Evolutionary conservation across 2,888 invertebrate species (phyloP), one percentile per base, ranked within the genome.

Genomic region (Pseudeuparius sepicola): DNA sequence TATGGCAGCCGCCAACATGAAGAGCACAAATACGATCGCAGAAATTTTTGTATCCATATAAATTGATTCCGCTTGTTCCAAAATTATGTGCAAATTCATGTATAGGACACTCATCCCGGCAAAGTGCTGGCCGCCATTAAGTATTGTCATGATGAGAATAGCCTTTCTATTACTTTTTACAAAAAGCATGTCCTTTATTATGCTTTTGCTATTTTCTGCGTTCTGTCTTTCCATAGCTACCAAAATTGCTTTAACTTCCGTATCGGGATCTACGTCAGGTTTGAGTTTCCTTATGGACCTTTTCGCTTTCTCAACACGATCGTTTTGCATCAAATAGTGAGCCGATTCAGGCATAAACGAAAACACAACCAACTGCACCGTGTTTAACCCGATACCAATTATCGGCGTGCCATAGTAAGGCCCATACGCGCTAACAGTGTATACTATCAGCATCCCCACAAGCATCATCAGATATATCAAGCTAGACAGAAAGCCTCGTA

Each of bases 291-390:
- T 45, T 18, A 61, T 33, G 2, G 58, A 47, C 37, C 46, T 47
- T 37, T 45, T 41, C 3, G 60, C 59, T 33, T 48, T 46, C 11
- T 53, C 55, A 15, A 39, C 37, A 26, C 53, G 51, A 4, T 47
- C 49, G 37, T 52, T 52, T 15, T 52, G 41, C 1, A 60, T 36
- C 2, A 56, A 43, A 36, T 49, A 61, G 41, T 60, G 59, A 0
- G 61, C 59, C 3, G 55, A 54, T 44, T 61, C 57, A 4, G 60
- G 61, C 52, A 60, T 52, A 37, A 59, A 55, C 1, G 55, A 48
- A 38, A 60, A 57, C 1, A 53, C 47, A 3, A 48, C 14, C 14
- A 60, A 38, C 43, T 60, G 59, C 1, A 54, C 31, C 2, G 50
- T 26, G 4, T 58, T 36, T 15, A 60, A 42, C 1, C 43, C 32